Base-by-base conservation (phyloP, 2,113 vertebrate species). In the Dromaius novaehollandiae region DNA sequence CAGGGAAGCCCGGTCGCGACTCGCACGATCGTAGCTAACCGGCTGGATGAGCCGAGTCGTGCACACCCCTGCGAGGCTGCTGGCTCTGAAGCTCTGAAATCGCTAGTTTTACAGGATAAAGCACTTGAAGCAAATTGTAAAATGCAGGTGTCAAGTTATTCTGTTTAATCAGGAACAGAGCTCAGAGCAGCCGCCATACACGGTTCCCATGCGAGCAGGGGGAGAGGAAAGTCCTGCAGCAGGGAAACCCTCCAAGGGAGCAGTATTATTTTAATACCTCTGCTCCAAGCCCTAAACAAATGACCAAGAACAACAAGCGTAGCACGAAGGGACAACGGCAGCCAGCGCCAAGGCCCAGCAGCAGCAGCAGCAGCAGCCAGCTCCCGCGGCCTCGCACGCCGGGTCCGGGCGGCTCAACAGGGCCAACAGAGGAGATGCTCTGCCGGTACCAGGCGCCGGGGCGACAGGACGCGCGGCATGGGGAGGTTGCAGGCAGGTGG, bases 81-180 rank as follows among this genome's bases (percentile, higher is more conserved):
- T 42, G 84, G 89, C 74, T 92, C 84, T 92, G 82, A 76, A 96
- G 97, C 97, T 96, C 84, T 66, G 94, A 89, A 85, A 96, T 96
- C 11, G 32, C 95, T 65, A 60, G 90, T 88, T 97, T 95, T 97
- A 95, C 64, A 89, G 86, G 95, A 95, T 95, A 95, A 95, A 97
- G 95, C 96, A 95, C 92, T 92, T 92, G 34, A 82, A 84, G 90
- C 80, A 64, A 96, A 96, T 84, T 87, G 91, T 89, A 95, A 97
- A 97, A 97, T 48, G 89, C 94, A 88, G 87, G 91, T 96, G 96
- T 95, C 95, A 90, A 77, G 88, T 93, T 90, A 88, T 87, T 93
- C 71, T 6, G 84, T 95, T 95, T 96, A 97, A 98, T 97, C 58
- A 96, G 95, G 95, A 96, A 89, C 91, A 97, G 90, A 91, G 87